A percentile compares a stretch with the other conserved stretches of the same genome.
These are phyloP conservation scores for Selenia dentaria DNA, from an alignment of 2,888 invertebrate species.

Conservation along the genomic window DNA sequence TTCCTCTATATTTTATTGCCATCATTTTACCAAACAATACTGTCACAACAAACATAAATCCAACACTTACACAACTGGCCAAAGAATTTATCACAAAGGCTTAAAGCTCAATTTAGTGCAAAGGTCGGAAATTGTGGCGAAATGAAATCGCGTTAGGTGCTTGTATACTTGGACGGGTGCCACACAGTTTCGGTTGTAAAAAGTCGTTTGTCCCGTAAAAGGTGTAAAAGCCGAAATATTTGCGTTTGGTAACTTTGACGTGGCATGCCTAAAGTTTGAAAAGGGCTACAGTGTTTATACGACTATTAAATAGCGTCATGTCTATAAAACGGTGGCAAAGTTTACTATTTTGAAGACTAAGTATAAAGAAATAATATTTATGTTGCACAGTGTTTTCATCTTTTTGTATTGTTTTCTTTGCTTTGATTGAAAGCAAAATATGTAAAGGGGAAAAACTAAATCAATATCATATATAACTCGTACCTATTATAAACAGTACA, in stretches of 20 bases:
- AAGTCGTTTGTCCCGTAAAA: slow-evolving; percentile 67
- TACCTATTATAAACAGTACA: too few relatives aligned
- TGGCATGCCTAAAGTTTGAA: slow-evolving; percentile 23
- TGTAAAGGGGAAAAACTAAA: too few relatives aligned
- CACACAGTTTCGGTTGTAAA: slow-evolving; percentile 60
- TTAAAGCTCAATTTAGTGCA: slow-evolving; percentile 35
- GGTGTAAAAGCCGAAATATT: slow-evolving; percentile 66
- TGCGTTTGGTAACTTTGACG: slow-evolving; percentile 56
- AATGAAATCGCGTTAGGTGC: slow-evolving; percentile 19
- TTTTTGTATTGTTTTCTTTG: too few relatives aligned
- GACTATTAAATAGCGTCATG: slow-evolving; percentile 12
- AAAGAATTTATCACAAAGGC: slow-evolving; percentile 29
- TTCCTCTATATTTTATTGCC: slow-evolving; percentile 72
- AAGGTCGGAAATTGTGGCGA: slow-evolving; percentile 18
- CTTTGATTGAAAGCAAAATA: too few relatives aligned
- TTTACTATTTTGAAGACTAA: not conserved
- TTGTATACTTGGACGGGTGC: slow-evolving; percentile 65
- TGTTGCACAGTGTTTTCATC: too few relatives aligned
- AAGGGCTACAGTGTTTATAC: slow-evolving; percentile 13
- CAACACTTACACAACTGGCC: slow-evolving; percentile 19
- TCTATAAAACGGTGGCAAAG: slow-evolving; percentile 1
- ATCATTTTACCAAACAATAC: slow-evolving; percentile 74
- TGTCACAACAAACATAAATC: slow-evolving; percentile 45
- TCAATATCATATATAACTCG: too few relatives aligned
- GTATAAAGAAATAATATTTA: too few relatives aligned